Evolutionary conservation across 2,888 invertebrate species (phyloP).

Genomic region (Orgyia antiqua): DNA sequence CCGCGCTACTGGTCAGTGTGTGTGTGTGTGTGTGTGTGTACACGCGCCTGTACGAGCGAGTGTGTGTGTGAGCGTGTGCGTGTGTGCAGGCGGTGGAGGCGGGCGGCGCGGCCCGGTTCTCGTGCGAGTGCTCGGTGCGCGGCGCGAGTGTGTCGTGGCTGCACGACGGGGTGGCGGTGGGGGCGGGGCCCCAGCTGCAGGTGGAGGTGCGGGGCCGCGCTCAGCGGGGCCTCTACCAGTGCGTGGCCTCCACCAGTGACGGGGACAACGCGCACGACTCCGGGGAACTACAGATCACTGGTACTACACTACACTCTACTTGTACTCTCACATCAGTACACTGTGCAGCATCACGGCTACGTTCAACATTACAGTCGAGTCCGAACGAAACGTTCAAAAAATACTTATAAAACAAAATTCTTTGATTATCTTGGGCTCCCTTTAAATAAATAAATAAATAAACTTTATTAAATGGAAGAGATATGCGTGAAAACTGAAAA

Average conservation of each 20-base stretch:
- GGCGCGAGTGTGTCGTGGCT: slow-evolving; percentile 80
- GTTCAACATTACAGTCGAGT: too few species aligned
- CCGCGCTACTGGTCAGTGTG: slow-evolving; percentile 71
- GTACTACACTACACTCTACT: slow-evolving; percentile 68
- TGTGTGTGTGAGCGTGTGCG: slow-evolving; percentile 8
- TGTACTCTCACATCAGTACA: too few species aligned
- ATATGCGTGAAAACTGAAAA: too few species aligned
- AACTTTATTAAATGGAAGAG: too few species aligned
- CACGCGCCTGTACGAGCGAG: too few species aligned
- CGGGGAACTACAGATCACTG: slow-evolving; percentile 86
- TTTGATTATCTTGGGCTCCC: too few species aligned
- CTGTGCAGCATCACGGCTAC: too few species aligned
- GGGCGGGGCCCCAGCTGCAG: slow-evolving; percentile 36
- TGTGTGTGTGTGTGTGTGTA: background rate
- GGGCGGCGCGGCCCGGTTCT: slow-evolving; percentile 82
- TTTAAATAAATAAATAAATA: too few species aligned
- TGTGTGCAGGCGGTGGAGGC: slow-evolving; percentile 80
- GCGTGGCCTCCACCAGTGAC: slow-evolving; percentile 85
- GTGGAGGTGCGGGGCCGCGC: slow-evolving; percentile 79
- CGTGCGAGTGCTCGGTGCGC: slow-evolving; percentile 79
- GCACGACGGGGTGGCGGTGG: slow-evolving; percentile 81
- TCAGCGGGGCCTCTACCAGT: slow-evolving; percentile 92
- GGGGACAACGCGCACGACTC: slow-evolving; percentile 84
- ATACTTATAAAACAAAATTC: too few species aligned
- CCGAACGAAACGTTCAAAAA: too few species aligned